Conservation (phyloP, 2,888 invertebrate genomes). For the Clostera curtula region DNA sequence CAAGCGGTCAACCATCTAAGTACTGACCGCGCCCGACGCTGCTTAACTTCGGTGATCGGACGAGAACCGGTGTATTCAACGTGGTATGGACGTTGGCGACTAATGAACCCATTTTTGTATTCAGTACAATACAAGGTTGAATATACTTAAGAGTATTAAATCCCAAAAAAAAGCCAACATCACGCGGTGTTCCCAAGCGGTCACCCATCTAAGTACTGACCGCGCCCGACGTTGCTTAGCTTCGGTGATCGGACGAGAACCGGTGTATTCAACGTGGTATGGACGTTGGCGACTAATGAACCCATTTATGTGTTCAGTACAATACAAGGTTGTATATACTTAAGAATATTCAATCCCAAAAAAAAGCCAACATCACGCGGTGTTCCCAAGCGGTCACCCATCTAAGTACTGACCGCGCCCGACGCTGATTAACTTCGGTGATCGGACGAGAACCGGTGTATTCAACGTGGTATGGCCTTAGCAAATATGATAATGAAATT, state of each 20-base stretch:
- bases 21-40: slow-evolving; percentile 56
- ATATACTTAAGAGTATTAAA: too few relatives aligned
- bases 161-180: slow-evolving; percentile 53
- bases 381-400: slow-evolving; percentile 60
- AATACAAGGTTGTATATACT: too few relatives aligned
- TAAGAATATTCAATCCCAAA: too few relatives aligned
- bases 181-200: slow-evolving; percentile 64
- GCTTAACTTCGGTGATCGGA: slow-evolving; percentile 28
- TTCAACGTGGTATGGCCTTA: slow-evolving; percentile 42
- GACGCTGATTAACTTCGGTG: slow-evolving; percentile 57
- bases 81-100: slow-evolving; percentile 45
- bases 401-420: slow-evolving; percentile 57
- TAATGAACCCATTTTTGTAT: too few relatives aligned
- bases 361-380: slow-evolving; percentile 31
- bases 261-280: slow-evolving; percentile 65
- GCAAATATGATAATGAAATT: too few relatives aligned
- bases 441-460: slow-evolving; percentile 53
- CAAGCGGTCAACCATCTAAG: slow-evolving; percentile 58
- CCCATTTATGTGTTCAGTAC: too few relatives aligned
- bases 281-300: slow-evolving; percentile 39
- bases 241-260: slow-evolving; percentile 71
- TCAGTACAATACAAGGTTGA: too few relatives aligned
- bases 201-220: slow-evolving; percentile 71
- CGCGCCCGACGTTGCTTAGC: slow-evolving; percentile 67
- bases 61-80: slow-evolving; percentile 52